Base-by-base conservation (phyloP, 2,113 vertebrate species). In the Spea bombifrons region DNA sequence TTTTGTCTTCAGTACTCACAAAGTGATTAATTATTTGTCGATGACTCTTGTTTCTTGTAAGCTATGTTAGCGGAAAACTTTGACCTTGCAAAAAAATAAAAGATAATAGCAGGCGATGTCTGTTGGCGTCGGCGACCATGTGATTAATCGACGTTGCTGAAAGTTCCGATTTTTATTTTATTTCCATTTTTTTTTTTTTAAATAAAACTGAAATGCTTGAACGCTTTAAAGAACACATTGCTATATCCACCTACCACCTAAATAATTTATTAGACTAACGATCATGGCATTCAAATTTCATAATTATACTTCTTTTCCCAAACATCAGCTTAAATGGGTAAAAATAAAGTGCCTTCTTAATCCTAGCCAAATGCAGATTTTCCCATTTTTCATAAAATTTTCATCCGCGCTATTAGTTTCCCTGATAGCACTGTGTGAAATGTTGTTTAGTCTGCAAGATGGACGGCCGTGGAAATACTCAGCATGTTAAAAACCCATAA, bases 231-330 rank as follows among this genome's bases (percentile, higher is more conserved):
- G 69, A 85, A 87, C 84, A 87, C 77, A 83, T 81, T 0, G 52
- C 10, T 16, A 85, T 83, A 65, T 83, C 89, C 89, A 90, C 86
- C 86, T 89, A 87, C 86, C 86, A 84, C 81, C 86, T 90, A 89
- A 91, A 93, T 91, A 91, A 93, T 92, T 91, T 88, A 93, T 92
- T 88, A 91, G 85, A 84, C 87, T 92, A 91, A 93, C 87, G 90
- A 92, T 91, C 91, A 91, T 90, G 90, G 86, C 89, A 90, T 90
- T 90, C 89, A 90, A 91, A 91, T 90, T 89, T 89, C 88, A 88
- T 92, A 93, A 94, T 93, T 92, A 90, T 66, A 87, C 75, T 68
- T 89, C 85, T 89, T 88, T 88, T 87, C 90, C 88, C 89, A 92
- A 90, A 85, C 86, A 91, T 92, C 85, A 89, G 90, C 90, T 91